Evolutionary conservation across 2,888 invertebrate species (phyloP), one percentile per base, ranked within the genome.

Genomic region (Heliconius charithonia): DNA sequence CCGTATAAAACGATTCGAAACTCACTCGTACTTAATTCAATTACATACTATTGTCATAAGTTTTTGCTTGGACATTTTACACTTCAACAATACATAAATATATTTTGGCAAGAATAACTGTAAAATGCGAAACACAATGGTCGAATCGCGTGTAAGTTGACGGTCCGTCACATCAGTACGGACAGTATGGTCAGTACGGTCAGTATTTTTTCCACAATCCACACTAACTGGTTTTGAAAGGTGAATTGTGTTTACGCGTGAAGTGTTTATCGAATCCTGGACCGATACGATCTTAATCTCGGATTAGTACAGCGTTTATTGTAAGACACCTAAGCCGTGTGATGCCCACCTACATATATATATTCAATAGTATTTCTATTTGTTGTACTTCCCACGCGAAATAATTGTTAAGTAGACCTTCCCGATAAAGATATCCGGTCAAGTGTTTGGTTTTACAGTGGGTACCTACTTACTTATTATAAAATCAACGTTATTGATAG

Each of bases 91-190:
- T 89, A 84, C 86, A 83, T 10, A 32, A 7, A 32, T 86, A 89
- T 93, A 93, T 94, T 94, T 94, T 91, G 92, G 88, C 93, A 94
- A 94, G 93, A 94, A 92, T 94, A 93, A 93, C 93, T 91, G 92
- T 93, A 75, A 37, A 63, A 89, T 89, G 86, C 84, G 76, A 81
- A 37, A 86, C 84, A 90, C 86, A 86, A 88, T 85, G 82, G 83
- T 83, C 81, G 27, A 81, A 67, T n/a, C 83, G 86, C 85, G 86
- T 86, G 85, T 85, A 83, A 85, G 86, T 81, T 84, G 87, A 87
- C 85, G 85, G 83, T 82, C 83, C 82, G 81, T 85, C 85, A 84
- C 80, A 79, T 79, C 82, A 51, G 51, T 51, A 19, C 19, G 51
- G 51, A 19, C 51, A 51, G 51, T 51, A 51, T 3, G 89, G 51